Base-by-base conservation (phyloP, 2,797 vertebrate species). In the Triplophysa bombifrons region DNA sequence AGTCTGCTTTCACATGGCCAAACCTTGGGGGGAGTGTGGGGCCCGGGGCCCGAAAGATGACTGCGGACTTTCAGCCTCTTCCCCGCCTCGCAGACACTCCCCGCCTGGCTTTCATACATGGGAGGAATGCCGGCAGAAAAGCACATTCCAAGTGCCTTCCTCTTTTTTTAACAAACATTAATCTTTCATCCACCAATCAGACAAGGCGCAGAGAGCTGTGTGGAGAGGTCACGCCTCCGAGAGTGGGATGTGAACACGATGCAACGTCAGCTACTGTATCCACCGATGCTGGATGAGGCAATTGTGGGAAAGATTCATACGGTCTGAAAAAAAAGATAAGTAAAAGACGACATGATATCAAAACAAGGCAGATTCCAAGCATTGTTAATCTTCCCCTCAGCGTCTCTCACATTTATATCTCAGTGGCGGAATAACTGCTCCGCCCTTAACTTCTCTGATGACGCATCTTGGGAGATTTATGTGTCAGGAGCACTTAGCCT, bases 1-100 rank as follows among this genome's bases (percentile, higher is more conserved):
- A 87, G 91, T 90, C 81, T 84, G 91, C 91, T 93, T 93, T 93
- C 91, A 92, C 86, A 85, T 74, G 85, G 81, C 74, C 19, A 51
- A 86, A 85, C 86, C 88, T 86, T 85, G 88, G 85, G 88, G 83
- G 76, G 50, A 71, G 76, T 38, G 60, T 76, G 82, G 88, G 84
- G 80, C 89, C 88, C 87, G 85, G 76, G 79, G 79, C 72, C 75
- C 86, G 83, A 84, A 88, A 87, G 83, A 89, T 89, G 89, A 91
- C 89, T 90, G 86, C 85, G 89, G 78, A 92, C 89, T 91, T 91
- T 89, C 79, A 87, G 85, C 88, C 89, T 88, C 88, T 90, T 84
- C 46, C 74, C 87, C 86, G 85, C 80, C 88, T 87, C 87, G 78
- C 89, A 88, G 88, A 89, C 86, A 89, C 91, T 38, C 34, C 7